Base-by-base conservation (phyloP, 2,888 invertebrate species). In the Eubasilissa splendida region DNA sequence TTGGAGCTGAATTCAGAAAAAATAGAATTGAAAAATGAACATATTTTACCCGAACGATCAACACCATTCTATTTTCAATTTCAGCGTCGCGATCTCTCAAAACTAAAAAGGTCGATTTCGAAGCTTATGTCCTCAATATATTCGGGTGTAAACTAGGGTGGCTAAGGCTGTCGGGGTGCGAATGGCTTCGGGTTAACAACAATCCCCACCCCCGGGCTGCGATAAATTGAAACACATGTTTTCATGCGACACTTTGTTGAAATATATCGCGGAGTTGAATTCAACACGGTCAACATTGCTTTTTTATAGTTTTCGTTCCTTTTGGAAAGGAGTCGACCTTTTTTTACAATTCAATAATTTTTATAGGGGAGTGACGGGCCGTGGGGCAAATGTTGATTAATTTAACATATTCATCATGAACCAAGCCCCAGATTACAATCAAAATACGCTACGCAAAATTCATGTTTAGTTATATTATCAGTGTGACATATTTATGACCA, bases 181-280 rank as follows among this genome's bases (percentile, higher is more conserved):
- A 77, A 77, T 77, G 77, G 60, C 14, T 74, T 74, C 50, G 74
- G 74, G 60, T 74, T 71, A 71, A 71, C 71, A 71, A 71, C 71
- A 71, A 31, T 54, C 71, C 56, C 53, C 54, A 2, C 22, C 7
- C 54, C 71, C 22, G 14, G 50, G 59, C 42, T 42, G 71, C 60
- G 11, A 59, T 77, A 77, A 77, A 77, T 77, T 77, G 77, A 77
- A 77, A 77, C 77, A 77, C 77, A 77, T 77, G 77, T 77, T 77
- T 76, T 77, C 53, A 42, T 70, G 52, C 59, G 77, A 70, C 77
- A 42, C 14, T 66, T 58, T 66, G 42, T n/a, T 59, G 77, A 58
- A 54, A 56, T 33, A 60, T 60, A 60, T 60, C n/a, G 53, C 68
- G 22, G 52, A 52, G 68, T 53, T 52, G 52, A 50, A 52, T 68